These are phyloP conservation scores for Microchirus variegatus DNA, from an alignment of 2,797 vertebrate genomes.

Conservation along the genomic window DNA sequence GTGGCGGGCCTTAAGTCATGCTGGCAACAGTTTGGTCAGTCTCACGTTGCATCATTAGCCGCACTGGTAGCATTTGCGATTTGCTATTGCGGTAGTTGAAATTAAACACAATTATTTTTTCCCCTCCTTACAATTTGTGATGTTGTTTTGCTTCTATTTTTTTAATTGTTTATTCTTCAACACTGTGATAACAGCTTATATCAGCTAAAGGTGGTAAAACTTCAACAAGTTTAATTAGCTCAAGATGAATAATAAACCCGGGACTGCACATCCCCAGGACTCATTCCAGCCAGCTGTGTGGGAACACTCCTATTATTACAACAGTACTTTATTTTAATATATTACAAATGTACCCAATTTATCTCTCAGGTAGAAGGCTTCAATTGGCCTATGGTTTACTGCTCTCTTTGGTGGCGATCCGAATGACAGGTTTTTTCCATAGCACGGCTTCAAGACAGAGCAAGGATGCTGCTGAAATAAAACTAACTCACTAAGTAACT, in stretches of 20 bases:
- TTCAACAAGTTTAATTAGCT: background rate
- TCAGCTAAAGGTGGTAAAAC: background rate
- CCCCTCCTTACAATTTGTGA: background rate
- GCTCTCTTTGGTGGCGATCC: background rate
- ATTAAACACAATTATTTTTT: too few relatives aligned
- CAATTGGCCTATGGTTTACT: background rate
- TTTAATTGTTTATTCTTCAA: background rate
- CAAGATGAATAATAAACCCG: constrained; percentile 2
- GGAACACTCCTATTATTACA: background rate
- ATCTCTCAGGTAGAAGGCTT: background rate
- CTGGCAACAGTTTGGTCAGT: constrained; percentile 41
- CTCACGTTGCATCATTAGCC: constrained; percentile 10
- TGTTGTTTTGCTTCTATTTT: background rate
- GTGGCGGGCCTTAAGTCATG: constrained; percentile 43
- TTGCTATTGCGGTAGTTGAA: background rate
- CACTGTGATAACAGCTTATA: background rate
- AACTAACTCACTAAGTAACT: background rate
- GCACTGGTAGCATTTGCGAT: constrained; percentile 1
- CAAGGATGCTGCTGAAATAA: background rate
- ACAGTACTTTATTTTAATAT: background rate
- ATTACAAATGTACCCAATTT: background rate
- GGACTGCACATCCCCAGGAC: background rate
- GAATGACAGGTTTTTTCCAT: too few relatives aligned
- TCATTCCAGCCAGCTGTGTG: background rate
- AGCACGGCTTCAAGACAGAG: background rate